Evolutionary conservation across 2,113 vertebrate genomes (phyloP).

Genomic region (Camelus dromedarius): DNA sequence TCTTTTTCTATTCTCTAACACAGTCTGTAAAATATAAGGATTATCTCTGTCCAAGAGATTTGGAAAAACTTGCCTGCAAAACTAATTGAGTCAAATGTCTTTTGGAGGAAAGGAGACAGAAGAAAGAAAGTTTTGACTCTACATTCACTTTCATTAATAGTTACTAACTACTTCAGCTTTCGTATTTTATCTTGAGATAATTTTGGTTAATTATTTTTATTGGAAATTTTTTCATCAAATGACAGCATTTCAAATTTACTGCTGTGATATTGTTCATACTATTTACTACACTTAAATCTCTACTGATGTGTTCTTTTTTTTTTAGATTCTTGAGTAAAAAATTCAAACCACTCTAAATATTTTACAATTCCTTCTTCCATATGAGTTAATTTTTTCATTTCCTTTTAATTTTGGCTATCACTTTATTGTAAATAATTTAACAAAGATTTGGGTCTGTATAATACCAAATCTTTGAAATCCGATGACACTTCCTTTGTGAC

Average conservation of each 20-base stretch:
- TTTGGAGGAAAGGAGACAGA: neutral
- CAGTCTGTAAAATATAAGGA: neutral
- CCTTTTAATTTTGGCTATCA: constrained; percentile 4
- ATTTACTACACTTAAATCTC: too few relatives aligned
- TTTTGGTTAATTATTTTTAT: neutral
- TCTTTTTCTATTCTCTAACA: neutral
- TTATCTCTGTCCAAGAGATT: neutral
- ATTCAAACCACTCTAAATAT: neutral
- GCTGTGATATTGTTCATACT: neutral
- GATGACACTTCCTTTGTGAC: neutral
- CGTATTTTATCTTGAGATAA: neutral
- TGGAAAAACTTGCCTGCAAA: neutral
- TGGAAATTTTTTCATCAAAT: neutral
- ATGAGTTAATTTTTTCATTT: neutral
- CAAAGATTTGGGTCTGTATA: neutral
- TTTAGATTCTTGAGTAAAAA: neutral
- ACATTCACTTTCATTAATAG: neutral
- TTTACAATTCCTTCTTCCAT: neutral
- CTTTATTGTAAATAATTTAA: neutral
- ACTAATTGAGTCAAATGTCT: neutral
- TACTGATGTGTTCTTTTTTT: neutral
- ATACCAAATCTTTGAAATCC: neutral
- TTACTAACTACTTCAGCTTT: neutral
- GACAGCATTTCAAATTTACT: constrained; percentile 5
- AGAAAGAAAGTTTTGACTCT: neutral